Percentiles rank a stretch among this genome's conserved stretches.
phyloP scores from a whole-genome alignment of 2,113 vertebrate genomes.

The Corydoras sp. region DNA sequence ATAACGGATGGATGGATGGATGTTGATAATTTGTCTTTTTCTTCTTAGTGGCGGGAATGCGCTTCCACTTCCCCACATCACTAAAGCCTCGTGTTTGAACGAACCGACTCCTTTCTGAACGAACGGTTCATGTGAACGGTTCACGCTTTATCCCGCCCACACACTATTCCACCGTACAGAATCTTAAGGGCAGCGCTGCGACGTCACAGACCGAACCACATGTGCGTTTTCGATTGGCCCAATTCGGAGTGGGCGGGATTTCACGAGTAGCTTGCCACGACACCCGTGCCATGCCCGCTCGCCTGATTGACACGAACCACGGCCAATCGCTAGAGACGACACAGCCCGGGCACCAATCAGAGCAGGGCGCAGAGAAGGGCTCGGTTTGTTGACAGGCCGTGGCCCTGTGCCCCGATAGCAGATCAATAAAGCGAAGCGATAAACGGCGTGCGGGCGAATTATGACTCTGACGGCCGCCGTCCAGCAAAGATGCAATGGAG shows the following conservation, averaged over 20 bases:
- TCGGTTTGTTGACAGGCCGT: constrained; percentile 65
- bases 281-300: background rate
- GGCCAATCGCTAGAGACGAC: constrained; percentile 51
- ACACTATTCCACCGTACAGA: too few species aligned
- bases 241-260: background rate
- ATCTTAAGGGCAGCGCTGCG: constrained; percentile 20
- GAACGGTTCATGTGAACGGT: too few species aligned
- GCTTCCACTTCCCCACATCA: too few species aligned
- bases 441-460: constrained; percentile 51
- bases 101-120: too few species aligned
- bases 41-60: too few species aligned
- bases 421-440: background rate
- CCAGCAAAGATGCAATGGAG: constrained; percentile 90
- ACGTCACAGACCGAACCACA: constrained; percentile 32
- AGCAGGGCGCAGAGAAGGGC: constrained; percentile 28
- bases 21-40: too few species aligned
- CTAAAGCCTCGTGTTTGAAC: too few species aligned
- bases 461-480: constrained; percentile 62
- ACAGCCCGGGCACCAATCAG: constrained; percentile 47
- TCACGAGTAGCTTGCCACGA: constrained; percentile 52
- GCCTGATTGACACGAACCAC: constrained; percentile 30
- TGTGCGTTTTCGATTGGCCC: constrained; percentile 57
- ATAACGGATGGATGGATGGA: too few species aligned
- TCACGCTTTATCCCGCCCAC: too few species aligned
- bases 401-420: background rate